These are phyloP conservation scores for Folsomia candida DNA, from an alignment of 2,888 invertebrate species.

Conservation along the genomic window DNA sequence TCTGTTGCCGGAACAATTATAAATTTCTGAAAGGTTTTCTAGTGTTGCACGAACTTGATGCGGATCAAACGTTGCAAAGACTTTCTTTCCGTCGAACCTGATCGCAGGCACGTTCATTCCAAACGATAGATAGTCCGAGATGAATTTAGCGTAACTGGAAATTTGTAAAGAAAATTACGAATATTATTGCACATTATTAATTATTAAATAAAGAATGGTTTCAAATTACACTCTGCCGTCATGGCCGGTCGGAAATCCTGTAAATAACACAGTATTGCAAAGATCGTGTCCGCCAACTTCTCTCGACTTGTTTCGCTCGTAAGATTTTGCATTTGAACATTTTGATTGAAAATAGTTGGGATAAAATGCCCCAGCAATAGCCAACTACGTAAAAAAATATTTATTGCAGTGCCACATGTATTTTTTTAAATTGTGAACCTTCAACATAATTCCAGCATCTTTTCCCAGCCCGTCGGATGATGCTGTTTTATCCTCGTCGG, in stretches of 20 bases:
- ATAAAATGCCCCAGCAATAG: slow-evolving; percentile 84
- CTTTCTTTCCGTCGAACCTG: slow-evolving; percentile 45
- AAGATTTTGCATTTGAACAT: slow-evolving; percentile 58
- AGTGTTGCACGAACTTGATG: too few relatives aligned
- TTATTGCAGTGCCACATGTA: not conserved
- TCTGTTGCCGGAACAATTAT: too few relatives aligned
- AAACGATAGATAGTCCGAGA: slow-evolving; percentile 29
- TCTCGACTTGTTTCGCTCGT: slow-evolving; percentile 68
- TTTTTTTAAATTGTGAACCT: slow-evolving; percentile 32
- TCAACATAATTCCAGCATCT: slow-evolving; percentile 43
- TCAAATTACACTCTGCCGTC: slow-evolving; percentile 66
- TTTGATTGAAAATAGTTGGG: slow-evolving; percentile 79
- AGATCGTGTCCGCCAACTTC: slow-evolving; percentile 72
- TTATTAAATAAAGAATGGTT: not conserved
- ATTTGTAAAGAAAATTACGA: slow-evolving; percentile 18
- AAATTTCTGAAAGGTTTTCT: too few relatives aligned
- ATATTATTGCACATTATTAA: not conserved
- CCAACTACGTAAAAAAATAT: slow-evolving; percentile 58
- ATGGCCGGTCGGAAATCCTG: slow-evolving; percentile 60
- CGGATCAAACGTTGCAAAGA: slow-evolving; percentile 40
- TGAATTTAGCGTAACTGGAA: slow-evolving; percentile 38
- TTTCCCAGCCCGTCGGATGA: slow-evolving; percentile 26
- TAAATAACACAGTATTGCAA: slow-evolving; percentile 68
- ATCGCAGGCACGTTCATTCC: slow-evolving; percentile 39
- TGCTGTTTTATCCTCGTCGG: not conserved